Conservation (phyloP, 2,888 invertebrate genomes). For the Tetranychus piercei region DNA sequence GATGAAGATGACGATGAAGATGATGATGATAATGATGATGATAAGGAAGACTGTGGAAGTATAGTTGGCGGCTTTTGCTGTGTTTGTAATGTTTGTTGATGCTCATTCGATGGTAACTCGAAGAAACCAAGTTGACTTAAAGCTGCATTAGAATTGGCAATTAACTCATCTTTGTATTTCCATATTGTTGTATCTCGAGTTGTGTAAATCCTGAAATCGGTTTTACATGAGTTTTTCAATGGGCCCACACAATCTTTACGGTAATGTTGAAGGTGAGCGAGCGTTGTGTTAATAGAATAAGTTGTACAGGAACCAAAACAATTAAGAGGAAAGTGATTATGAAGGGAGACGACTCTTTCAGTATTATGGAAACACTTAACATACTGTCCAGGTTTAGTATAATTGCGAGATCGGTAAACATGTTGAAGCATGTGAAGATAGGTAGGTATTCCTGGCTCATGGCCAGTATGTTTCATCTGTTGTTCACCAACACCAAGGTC, state of each 20-base stretch:
- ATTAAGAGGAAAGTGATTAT: constrained; percentile 78
- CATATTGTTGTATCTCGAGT: constrained; percentile 68
- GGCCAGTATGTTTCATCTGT: constrained; percentile 25
- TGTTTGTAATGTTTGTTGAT: not conserved
- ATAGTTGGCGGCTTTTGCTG: not conserved
- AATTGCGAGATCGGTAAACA: constrained; percentile 70
- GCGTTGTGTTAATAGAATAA: constrained; percentile 57
- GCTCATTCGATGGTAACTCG: not conserved
- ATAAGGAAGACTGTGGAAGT: not conserved
- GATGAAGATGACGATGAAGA: not conserved
- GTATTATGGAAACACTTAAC: constrained; percentile 87
- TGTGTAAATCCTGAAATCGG: constrained; percentile 59
- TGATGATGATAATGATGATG: not conserved
- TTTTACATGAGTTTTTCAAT: constrained; percentile 56
- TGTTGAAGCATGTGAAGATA: constrained; percentile 88
- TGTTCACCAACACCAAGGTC: constrained; percentile 47
- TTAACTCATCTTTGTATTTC: constrained; percentile 61
- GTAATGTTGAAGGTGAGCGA: constrained; percentile 81
- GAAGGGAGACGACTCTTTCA: constrained; percentile 64
- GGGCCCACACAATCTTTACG: constrained; percentile 76
- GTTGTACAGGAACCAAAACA: constrained; percentile 64
- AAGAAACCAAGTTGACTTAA: constrained; percentile 3
- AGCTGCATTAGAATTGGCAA: constrained; percentile 30
- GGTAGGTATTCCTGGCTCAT: constrained; percentile 30
- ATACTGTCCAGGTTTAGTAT: constrained; percentile 77